Conservation (phyloP, 1,140 invertebrate species). For the Lordiphosa clarofinis region DNA sequence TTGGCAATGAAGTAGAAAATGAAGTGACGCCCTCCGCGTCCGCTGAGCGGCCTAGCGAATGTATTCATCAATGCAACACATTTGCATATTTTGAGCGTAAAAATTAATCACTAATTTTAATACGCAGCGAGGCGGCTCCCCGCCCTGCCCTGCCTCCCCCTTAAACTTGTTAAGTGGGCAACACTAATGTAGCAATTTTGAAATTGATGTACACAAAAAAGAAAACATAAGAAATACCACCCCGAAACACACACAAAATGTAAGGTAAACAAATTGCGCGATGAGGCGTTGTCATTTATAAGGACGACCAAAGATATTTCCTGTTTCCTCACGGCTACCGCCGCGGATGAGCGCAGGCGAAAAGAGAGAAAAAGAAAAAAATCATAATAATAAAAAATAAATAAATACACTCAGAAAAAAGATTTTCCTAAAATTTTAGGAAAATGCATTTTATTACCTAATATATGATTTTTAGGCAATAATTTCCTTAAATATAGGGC, state of each 20-base stretch:
- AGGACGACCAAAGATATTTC: slow-evolving; percentile 63
- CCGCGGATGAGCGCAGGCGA: too few species aligned
- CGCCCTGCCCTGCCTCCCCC: too few species aligned
- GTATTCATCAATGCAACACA: slow-evolving; percentile 77
- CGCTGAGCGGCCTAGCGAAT: slow-evolving; percentile 33
- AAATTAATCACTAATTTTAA: slow-evolving; percentile 80
- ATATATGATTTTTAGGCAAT: too few species aligned
- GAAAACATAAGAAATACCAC: slow-evolving; percentile 1
- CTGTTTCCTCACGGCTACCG: slow-evolving; percentile 31
- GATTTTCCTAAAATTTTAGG: too few species aligned
- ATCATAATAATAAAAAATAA: slow-evolving; percentile 76
- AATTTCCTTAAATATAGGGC: too few species aligned
- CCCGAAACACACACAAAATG: slow-evolving; percentile 21
- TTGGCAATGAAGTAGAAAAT: slow-evolving; percentile 79
- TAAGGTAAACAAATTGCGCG: slow-evolving; percentile 79
- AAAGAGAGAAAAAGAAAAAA: not conserved
- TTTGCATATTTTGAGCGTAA: slow-evolving; percentile 78
- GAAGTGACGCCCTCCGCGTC: slow-evolving; percentile 57
- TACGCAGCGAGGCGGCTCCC: slow-evolving; percentile 48
- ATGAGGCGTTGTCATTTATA: slow-evolving; percentile 79
- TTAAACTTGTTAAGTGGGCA: slow-evolving; percentile 79
- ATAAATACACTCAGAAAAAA: too few species aligned
- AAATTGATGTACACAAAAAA: slow-evolving; percentile 60
- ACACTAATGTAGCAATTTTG: slow-evolving; percentile 79
- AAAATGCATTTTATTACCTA: too few species aligned